Evolutionary conservation across 64 coral and sea anemone species (phyloP).

Genomic region (Stichodactyla helianthus): DNA sequence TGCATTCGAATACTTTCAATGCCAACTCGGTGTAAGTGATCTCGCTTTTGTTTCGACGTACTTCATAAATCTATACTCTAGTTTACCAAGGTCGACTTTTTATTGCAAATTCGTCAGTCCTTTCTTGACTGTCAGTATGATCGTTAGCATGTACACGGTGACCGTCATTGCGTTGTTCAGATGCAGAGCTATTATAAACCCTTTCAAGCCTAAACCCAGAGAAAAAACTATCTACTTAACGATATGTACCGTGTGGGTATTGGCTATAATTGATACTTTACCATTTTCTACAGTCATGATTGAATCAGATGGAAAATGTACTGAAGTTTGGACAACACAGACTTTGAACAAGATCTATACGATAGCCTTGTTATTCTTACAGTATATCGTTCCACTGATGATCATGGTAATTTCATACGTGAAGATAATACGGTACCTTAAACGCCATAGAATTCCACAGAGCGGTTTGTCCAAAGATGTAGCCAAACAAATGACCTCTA

Average conservation of each 20-base stretch:
- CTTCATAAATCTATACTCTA: not conserved
- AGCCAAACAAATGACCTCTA: not conserved
- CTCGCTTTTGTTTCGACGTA: not conserved
- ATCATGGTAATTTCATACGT: not conserved
- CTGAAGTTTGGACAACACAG: not conserved
- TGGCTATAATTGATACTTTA: not conserved
- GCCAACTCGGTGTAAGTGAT: not conserved
- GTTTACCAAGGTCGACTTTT: not conserved
- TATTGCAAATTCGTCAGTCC: not conserved
- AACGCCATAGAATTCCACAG: not conserved
- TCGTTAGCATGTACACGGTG: conserved; percentile 13
- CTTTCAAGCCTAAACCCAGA: not conserved
- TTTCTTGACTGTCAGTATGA: not conserved
- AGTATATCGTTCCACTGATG: not conserved
- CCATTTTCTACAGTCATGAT: not conserved
- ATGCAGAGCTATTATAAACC: conserved; percentile 7
- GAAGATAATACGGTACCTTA: not conserved
- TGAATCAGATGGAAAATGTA: not conserved
- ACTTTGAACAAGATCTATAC: conserved; percentile 3
- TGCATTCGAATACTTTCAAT: not conserved
- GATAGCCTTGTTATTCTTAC: not conserved
- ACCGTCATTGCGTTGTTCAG: not conserved
- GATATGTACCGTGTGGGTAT: not conserved
- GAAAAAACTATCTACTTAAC: not conserved
- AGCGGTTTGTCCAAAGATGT: not conserved